A percentile compares a stretch with the other conserved stretches of the same genome.
phyloP scores from a whole-genome alignment of 2,113 vertebrate species.

The Laterallus jamaicensis region DNA sequence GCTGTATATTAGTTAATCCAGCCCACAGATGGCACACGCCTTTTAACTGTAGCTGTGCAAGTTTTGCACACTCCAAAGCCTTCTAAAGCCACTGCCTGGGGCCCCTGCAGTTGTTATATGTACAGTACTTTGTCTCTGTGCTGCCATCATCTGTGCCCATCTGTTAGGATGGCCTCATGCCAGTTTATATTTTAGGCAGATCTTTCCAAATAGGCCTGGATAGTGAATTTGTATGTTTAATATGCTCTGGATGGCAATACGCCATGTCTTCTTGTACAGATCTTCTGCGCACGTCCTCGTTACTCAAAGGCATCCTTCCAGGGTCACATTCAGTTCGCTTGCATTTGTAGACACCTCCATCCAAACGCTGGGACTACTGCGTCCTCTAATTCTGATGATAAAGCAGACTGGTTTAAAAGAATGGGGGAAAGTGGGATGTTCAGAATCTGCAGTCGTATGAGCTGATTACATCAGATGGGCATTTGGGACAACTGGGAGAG shows the following conservation, averaged over 20 bases:
- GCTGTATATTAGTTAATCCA: conserved; percentile 30
- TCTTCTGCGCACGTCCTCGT: neutral
- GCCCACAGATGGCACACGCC: conserved; percentile 36
- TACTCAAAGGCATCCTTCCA: neutral
- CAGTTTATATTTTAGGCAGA: conserved; percentile 31
- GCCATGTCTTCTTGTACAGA: neutral
- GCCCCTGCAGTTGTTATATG: conserved; percentile 26
- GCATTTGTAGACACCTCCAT: neutral
- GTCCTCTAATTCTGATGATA: neutral
- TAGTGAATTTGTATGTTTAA: neutral
- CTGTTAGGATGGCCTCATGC: conserved; percentile 47
- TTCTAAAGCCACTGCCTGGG: neutral
- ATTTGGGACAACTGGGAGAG: neutral
- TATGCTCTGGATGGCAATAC: neutral
- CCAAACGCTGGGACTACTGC: neutral
- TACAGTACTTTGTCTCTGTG: neutral
- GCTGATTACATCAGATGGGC: neutral
- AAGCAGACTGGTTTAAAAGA: neutral
- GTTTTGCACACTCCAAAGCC: neutral
- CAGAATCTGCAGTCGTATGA: neutral
- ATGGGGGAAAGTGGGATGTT: neutral
- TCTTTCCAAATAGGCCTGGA: neutral
- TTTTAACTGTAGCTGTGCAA: neutral
- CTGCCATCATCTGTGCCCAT: conserved; percentile 56
- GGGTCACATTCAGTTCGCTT: neutral